These are phyloP conservation scores for Hiodon tergisus DNA, from an alignment of 2,113 vertebrate genomes.

Conservation along the genomic window DNA sequence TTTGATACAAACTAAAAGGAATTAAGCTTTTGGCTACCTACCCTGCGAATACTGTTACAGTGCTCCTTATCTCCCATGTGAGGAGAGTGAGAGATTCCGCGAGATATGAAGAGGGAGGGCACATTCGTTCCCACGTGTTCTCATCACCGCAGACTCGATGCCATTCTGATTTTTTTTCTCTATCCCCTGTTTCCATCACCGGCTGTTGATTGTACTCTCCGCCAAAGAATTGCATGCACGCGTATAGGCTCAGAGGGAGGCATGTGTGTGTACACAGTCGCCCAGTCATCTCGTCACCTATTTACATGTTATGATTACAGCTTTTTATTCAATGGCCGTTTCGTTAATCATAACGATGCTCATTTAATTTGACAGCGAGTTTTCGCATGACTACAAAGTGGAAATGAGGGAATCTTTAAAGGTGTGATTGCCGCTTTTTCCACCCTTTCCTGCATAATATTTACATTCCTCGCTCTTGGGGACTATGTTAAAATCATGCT, in stretches of 20 bases:
- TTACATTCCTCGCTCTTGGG: slow-evolving; percentile 41
- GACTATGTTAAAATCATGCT: slow-evolving; percentile 75
- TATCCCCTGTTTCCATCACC: slow-evolving; percentile 50
- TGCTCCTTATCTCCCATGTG: slow-evolving; percentile 54
- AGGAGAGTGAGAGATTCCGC: slow-evolving; percentile 33
- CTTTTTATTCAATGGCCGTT: slow-evolving; percentile 10
- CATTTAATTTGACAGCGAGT: background rate
- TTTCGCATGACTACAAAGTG: slow-evolving; percentile 8
- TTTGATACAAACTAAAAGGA: too few relatives aligned
- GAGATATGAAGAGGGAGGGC: slow-evolving; percentile 48
- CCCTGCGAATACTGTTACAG: slow-evolving; percentile 2
- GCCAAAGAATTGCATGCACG: slow-evolving; percentile 14
- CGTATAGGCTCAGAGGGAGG: slow-evolving; percentile 21
- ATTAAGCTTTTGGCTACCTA: too few relatives aligned
- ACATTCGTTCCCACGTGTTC: slow-evolving; percentile 53
- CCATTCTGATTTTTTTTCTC: slow-evolving; percentile 37
- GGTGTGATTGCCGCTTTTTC: slow-evolving; percentile 12
- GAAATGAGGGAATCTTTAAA: background rate
- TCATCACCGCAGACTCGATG: slow-evolving; percentile 49
- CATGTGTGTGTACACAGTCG: slow-evolving; percentile 9
- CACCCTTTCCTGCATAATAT: slow-evolving; percentile 22
- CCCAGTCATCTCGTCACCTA: background rate
- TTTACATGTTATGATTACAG: slow-evolving; percentile 4
- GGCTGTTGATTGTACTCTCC: slow-evolving; percentile 38
- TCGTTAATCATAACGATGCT: slow-evolving; percentile 18